Evolutionary conservation across 2,113 vertebrate genomes (phyloP), one percentile per base, ranked within the genome.

Genomic region (Corythoichthys haematopterus): DNA sequence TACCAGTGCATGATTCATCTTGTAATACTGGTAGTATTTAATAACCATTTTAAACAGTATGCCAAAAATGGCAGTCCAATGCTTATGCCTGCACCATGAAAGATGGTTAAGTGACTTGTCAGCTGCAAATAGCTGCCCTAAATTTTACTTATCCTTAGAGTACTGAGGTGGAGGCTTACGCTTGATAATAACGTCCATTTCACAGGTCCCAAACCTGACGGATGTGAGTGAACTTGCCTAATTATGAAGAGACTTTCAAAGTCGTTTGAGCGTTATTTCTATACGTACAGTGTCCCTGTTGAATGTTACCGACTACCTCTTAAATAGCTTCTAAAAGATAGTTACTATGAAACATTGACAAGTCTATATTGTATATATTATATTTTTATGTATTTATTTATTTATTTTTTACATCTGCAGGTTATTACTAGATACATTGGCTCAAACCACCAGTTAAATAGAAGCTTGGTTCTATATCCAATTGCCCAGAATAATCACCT

Each of bases 131-230:
- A 72, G 63, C 35, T 64, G 14, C 35, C 3, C 65, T 75, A 51
- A 1, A 28, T 55, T 66, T 80, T 70, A 83, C 84, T 84, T 66
- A 82, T 85, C 68, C 70, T 3, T 69, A 48, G 66, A 77, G 72
- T 72, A 14, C 33, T 71, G 64, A 80, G 70, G 77, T 72, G 80
- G 59, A 43, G 9, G 59, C 38, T 20, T 9, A 43, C 59, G n/a
- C 59, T 45, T 43, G 45, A 65, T 73, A 68, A 72, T 70, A 68
- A 65, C 66, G 71, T 72, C 79, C 62, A 84, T 83, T 55, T 72
- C 45, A 51, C 55, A 80, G 67, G 65, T 78, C 76, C 68, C 58
- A 37, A 58, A 53, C 48, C 63, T 67, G 4, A 55, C 53, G 47
- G 37, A 66, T 10, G 12, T 35, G 52, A 35, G 6, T 55, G 40